Conservation (phyloP, 2,113 vertebrate species). For the Corapipo altera region DNA sequence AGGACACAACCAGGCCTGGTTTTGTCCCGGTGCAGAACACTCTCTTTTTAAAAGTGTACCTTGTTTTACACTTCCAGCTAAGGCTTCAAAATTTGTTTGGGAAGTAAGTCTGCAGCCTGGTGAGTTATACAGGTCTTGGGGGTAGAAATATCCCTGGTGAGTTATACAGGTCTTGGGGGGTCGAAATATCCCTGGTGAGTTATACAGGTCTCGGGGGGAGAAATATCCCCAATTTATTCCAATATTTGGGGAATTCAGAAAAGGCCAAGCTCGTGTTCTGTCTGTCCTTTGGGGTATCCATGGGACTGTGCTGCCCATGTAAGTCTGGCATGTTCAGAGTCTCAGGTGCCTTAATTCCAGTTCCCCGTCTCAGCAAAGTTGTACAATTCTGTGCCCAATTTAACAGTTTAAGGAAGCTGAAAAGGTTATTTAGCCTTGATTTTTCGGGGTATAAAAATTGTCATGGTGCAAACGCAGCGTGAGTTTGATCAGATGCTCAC, state of each 20-base stretch:
- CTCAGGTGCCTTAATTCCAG: not conserved
- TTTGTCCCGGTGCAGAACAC: not conserved
- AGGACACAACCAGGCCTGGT: not conserved
- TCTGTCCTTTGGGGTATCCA: accelerated
- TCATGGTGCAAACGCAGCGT: no score
- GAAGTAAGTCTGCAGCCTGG: not conserved
- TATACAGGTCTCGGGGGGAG: accelerated
- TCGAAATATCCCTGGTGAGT: no score
- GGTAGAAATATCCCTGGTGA: not conserved
- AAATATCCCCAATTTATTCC: not conserved
- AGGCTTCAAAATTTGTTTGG: not conserved
- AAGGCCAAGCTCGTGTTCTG: not conserved
- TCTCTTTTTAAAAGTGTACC: accelerated
- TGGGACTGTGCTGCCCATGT: not conserved
- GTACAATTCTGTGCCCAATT: accelerated
- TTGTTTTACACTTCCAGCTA: not conserved
- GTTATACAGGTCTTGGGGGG: accelerated
- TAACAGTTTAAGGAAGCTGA: not conserved
- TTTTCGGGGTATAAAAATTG: not conserved
- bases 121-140: accelerated
- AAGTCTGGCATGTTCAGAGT: accelerated
- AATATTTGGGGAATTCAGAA: not conserved
- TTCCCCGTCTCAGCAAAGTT: accelerated
- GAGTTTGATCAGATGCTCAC: not conserved
- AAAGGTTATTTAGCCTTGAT: not conserved